phyloP scores from a whole-genome alignment of 1,140 invertebrate genomes.

The Pteromalus puparum region DNA sequence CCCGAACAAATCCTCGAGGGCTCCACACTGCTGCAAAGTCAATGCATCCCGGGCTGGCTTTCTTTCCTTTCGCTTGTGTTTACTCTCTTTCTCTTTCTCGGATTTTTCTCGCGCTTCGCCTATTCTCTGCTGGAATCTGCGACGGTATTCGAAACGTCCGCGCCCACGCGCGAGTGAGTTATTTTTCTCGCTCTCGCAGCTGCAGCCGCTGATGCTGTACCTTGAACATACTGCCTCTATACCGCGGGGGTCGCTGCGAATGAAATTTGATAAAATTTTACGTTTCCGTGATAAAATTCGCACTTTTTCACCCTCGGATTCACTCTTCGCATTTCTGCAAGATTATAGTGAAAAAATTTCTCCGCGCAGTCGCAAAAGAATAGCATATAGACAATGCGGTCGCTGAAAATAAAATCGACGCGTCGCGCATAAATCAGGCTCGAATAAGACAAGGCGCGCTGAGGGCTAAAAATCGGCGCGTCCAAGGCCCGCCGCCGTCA shows the following conservation, averaged over 20 bases:
- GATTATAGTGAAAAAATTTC: background rate
- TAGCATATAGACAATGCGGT: background rate
- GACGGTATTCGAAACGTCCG: slow-evolving; percentile 32
- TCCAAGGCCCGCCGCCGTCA: background rate
- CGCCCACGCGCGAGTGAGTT: slow-evolving; percentile 2
- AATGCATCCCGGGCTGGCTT: slow-evolving; percentile 22
- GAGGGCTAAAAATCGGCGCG: background rate
- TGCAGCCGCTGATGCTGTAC: background rate
- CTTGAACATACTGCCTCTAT: background rate
- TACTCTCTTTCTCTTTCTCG: background rate
- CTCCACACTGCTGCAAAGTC: slow-evolving; percentile 39
- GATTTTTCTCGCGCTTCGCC: slow-evolving; percentile 9
- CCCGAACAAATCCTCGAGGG: slow-evolving; percentile 71
- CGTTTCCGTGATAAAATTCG: slow-evolving; percentile 50
- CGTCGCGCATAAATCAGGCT: slow-evolving; percentile 12
- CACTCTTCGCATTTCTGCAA: too few relatives aligned
- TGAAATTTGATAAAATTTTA: too few relatives aligned
- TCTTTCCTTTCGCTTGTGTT: background rate
- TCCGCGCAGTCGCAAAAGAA: too few relatives aligned
- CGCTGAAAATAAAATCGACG: slow-evolving; percentile 28
- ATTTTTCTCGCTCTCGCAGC: slow-evolving; percentile 12
- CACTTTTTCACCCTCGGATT: slow-evolving; percentile 9
- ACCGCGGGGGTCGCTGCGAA: slow-evolving; percentile 7
- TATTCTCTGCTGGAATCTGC: slow-evolving; percentile 10
- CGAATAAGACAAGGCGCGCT: background rate